Conservation (phyloP, 2,113 vertebrate species). For the Bubalus kerabau region DNA sequence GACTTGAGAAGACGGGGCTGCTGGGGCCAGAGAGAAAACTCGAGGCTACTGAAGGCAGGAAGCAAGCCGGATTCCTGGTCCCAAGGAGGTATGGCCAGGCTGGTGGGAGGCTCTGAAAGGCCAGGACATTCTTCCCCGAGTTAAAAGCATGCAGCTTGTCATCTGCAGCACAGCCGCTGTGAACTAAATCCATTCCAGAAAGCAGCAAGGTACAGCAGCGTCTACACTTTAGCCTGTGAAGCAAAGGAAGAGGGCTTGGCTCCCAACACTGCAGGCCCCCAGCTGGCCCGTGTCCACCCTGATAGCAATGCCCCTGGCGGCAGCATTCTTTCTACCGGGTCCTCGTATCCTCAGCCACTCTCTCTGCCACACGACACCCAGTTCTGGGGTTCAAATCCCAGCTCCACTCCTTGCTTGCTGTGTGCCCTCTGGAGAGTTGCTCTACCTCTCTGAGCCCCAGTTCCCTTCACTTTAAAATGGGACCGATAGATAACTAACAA, state of each 20-base stretch:
- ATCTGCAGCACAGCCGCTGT: neutral
- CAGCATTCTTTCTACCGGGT: accelerated
- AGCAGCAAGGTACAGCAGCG: neutral
- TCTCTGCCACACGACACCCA: neutral
- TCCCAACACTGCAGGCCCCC: neutral
- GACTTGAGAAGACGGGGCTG: conserved; percentile 45
- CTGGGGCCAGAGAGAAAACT: neutral
- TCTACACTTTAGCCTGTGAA: neutral
- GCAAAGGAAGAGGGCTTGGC: neutral
- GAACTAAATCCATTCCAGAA: neutral
- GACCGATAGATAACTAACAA: neutral
- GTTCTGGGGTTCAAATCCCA: neutral
- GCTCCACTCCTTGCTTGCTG: neutral
- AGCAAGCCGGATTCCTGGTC: conserved; percentile 45
- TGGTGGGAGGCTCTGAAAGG: neutral
- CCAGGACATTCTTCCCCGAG: neutral
- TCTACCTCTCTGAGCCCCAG: neutral
- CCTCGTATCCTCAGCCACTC: accelerated
- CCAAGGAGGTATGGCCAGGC: neutral
- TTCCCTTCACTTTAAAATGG: neutral
- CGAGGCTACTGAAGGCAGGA: conserved; percentile 50
- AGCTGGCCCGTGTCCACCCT: neutral
- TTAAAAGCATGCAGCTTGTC: neutral
- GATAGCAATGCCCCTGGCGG: accelerated
- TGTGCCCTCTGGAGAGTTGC: neutral